Evolutionary conservation across 2,113 vertebrate species (phyloP), one percentile per base, ranked within the genome.

Genomic region (Cebus imitator): DNA sequence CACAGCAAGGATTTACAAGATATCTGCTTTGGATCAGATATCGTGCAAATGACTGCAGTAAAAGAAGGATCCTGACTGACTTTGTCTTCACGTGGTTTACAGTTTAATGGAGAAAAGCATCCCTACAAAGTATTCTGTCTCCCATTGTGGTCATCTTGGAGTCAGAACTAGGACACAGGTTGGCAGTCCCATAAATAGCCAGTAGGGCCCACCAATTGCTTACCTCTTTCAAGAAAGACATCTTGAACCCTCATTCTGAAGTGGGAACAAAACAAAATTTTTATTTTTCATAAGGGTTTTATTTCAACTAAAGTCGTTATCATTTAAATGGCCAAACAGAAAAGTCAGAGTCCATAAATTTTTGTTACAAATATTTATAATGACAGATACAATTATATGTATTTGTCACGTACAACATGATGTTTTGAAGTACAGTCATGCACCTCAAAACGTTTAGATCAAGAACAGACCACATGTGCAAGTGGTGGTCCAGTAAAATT

Each of bases 261-360:
- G 58, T 35, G 82, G 27, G 21, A 79, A 45, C 35, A 80, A 87
- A 94, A 92, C 32, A 92, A 58, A 25, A 55, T 90, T 72, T 2
- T 96, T 83, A 78, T 58, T 92, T 82, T 87, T 85, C 50, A 81
- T 82, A 82, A 78, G 78, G 37, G 35, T 5, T 73, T 85, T 79
- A 58, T 83, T 83, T 82, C 32, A 87, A 37, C 57, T n/a, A 61
- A 85, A 57, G 14, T 45, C 76, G 57, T 81, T 52, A 66, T 20
- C 12, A 68, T 83, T 80, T 94, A 92, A 68, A 80, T 30, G 17
- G 84, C 55, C 25, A 84, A 91, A 93, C 75, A 73, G 30, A 90
- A 94, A 95, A 87, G 50, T 95, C 68, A 95, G 83, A 84, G 14
- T 37, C 9, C 21, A 45, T 85, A 37, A 72, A 86, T 80, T 92